Evolutionary conservation across 2,113 vertebrate genomes (phyloP).

Genomic region (Campylorhamphus procurvoides): DNA sequence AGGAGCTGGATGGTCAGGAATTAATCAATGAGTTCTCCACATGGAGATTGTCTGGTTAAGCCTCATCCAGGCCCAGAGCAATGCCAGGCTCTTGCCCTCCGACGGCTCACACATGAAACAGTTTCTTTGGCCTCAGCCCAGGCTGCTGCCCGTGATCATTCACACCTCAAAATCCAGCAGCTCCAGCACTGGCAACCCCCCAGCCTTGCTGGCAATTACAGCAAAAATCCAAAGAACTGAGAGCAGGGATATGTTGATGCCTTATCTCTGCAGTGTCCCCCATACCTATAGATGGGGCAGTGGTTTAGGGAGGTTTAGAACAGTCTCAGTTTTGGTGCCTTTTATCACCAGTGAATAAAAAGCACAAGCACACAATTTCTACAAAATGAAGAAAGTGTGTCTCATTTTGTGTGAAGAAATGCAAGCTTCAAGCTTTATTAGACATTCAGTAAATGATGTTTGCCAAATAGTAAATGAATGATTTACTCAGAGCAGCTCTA

Average conservation of each 20-base stretch:
- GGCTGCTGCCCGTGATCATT: slow-evolving; percentile 5
- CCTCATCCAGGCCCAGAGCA: neutral
- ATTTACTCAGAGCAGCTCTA: neutral
- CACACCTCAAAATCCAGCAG: neutral
- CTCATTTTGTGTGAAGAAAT: neutral
- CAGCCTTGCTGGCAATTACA: neutral
- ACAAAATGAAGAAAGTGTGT: neutral
- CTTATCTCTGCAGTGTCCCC: neutral
- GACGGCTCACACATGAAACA: neutral
- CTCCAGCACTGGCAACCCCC: neutral
- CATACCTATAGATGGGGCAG: neutral
- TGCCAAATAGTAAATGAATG: slow-evolving; percentile 7
- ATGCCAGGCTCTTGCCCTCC: neutral
- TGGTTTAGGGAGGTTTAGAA: neutral
- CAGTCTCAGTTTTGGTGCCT: neutral
- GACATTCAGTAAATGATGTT: neutral
- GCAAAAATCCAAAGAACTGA: neutral
- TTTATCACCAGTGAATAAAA: neutral
- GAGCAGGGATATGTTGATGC: neutral
- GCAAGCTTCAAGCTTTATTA: neutral
- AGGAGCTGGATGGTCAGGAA: neutral
- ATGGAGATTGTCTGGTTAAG: slow-evolving; percentile 15
- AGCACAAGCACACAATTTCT: neutral
- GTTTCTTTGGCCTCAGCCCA: neutral
- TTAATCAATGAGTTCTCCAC: slow-evolving; percentile 24